Percentiles rank a stretch among this genome's conserved stretches.
These are phyloP conservation scores for Numenius arquata DNA, from an alignment of 2,113 vertebrate species.

Conservation along the genomic window DNA sequence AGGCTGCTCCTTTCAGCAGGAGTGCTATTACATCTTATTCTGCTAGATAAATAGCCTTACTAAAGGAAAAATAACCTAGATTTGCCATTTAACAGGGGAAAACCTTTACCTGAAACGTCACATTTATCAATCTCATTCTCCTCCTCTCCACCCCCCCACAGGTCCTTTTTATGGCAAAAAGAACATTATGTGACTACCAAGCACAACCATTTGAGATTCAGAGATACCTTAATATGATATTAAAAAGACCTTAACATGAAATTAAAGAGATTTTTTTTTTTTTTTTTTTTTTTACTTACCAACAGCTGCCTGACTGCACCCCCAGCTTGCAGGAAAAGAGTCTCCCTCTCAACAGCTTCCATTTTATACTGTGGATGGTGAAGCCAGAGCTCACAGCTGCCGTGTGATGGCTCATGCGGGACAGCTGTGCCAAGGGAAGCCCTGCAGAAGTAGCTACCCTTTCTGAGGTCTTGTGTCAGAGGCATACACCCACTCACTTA, in stretches of 20 bases:
- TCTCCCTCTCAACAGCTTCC: accelerated
- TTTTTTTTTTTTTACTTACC: neutral
- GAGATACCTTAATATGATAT: accelerated
- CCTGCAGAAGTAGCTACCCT: neutral
- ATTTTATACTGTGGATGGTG: neutral
- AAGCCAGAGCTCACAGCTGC: neutral
- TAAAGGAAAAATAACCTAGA: neutral
- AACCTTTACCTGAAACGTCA: neutral
- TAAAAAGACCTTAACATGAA: neutral
- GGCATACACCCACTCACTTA: neutral
- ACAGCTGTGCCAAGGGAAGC: neutral
- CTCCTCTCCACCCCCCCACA: too few relatives aligned
- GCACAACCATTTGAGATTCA: neutral
- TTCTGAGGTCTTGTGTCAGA: too few relatives aligned
- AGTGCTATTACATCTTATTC: neutral
- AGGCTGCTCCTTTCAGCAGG: neutral
- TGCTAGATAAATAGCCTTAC: neutral
- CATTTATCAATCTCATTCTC: too few relatives aligned
- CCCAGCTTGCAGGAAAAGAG: accelerated
- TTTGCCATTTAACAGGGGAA: neutral
- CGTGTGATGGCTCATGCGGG: accelerated
- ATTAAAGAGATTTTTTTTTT: neutral
- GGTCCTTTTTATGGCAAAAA: neutral
- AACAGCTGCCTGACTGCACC: neutral
- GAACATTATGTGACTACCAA: neutral